phyloP scores from a whole-genome alignment of 2,888 invertebrate genomes.

The Lasioglossum lativentre region DNA sequence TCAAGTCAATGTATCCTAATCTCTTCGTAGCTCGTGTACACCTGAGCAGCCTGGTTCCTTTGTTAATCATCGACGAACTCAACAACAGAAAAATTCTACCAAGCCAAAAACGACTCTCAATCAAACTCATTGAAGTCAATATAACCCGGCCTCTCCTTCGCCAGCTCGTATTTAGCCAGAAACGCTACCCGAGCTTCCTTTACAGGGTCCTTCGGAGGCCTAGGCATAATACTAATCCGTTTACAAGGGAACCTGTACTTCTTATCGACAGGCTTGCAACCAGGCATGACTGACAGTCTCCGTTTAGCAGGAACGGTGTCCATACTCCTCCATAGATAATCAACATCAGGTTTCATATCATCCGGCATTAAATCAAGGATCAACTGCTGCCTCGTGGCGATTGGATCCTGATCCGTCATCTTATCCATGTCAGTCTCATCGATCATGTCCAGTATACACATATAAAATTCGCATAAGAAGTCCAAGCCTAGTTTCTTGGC shows the following conservation, averaged over 20 bases:
- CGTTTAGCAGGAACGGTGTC: slow-evolving; percentile 84
- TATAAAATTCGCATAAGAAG: slow-evolving; percentile 79
- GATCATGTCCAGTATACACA: slow-evolving; percentile 79
- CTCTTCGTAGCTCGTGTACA: background rate
- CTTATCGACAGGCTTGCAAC: slow-evolving; percentile 79
- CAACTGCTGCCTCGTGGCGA: slow-evolving; percentile 83
- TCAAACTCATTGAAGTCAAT: slow-evolving; percentile 76
- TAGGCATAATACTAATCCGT: slow-evolving; percentile 71
- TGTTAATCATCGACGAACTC: background rate
- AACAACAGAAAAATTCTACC: too few relatives aligned
- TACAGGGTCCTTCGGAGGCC: slow-evolving; percentile 63
- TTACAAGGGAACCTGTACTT: slow-evolving; percentile 67
- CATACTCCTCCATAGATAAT: slow-evolving; percentile 85
- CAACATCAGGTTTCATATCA: slow-evolving; percentile 83
- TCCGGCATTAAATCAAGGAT: slow-evolving; percentile 84
- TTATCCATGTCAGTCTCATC: slow-evolving; percentile 83
- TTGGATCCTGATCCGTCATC: slow-evolving; percentile 77
- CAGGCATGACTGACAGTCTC: slow-evolving; percentile 85
- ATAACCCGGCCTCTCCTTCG: slow-evolving; percentile 71
- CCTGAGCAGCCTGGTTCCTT: background rate
- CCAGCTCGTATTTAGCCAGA: slow-evolving; percentile 68
- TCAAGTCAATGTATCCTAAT: background rate
- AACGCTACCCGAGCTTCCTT: slow-evolving; percentile 68
- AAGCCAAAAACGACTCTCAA: slow-evolving; percentile 43
- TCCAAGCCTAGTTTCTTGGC: slow-evolving; percentile 81